These are phyloP conservation scores for Platycercus adscitus DNA, from an alignment of 2,113 vertebrate genomes.

Conservation along the genomic window DNA sequence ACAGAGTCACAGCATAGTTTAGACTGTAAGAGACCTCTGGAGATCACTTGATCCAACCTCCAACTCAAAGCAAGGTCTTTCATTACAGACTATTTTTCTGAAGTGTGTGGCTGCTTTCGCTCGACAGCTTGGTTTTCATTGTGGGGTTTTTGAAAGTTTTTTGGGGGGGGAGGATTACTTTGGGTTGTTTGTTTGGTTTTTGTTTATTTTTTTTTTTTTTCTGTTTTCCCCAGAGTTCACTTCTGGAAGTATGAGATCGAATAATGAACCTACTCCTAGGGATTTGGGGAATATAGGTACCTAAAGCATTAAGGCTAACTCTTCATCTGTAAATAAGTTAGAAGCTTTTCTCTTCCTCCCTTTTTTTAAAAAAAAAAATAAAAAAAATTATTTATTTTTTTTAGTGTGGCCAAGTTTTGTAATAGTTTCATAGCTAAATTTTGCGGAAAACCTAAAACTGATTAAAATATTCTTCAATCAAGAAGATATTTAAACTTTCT, in stretches of 20 bases:
- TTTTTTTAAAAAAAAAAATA: background rate
- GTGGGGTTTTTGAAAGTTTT: background rate
- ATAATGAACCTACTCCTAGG: background rate
- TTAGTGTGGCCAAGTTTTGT: background rate
- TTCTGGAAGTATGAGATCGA: background rate
- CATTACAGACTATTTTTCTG: background rate
- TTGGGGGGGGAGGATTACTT: background rate
- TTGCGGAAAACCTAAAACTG: background rate
- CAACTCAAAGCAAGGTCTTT: background rate
- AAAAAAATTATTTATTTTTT: background rate
- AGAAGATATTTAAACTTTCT: background rate
- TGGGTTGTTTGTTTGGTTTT: background rate
- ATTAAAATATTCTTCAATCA: background rate
- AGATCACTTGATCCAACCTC: background rate
- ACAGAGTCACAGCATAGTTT: rapidly evolving
- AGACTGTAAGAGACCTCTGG: background rate
- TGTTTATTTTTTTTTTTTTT: background rate
- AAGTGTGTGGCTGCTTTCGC: background rate
- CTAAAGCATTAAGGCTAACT: background rate
- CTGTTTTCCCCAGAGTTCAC: background rate
- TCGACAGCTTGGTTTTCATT: background rate
- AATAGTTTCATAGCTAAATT: background rate
- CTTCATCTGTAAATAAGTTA: background rate
- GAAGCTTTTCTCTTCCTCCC: background rate
- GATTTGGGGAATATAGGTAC: background rate